Evolutionary conservation across 2,888 invertebrate genomes (phyloP), one percentile per base, ranked within the genome.

Genomic region (Anagyrus pseudococci): DNA sequence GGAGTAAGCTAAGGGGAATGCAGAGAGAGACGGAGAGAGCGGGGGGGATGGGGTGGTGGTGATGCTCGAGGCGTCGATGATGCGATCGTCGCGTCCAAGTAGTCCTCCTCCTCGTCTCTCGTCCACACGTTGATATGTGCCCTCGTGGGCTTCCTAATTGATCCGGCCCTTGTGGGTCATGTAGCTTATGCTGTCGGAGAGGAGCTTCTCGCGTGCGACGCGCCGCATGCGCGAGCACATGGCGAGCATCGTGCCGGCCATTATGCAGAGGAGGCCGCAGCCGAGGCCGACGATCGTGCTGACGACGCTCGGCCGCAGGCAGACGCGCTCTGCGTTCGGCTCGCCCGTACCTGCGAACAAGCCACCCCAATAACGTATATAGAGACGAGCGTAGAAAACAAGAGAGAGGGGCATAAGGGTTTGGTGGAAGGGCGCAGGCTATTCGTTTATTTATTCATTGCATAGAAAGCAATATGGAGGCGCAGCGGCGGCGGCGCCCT

Each of bases 211-310:
- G 26, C 80, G 72, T 7, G 80, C 77, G 19, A 78, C 80, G 68
- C 88, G 84, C 67, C 90, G 84, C 81, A 93, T 86, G 67, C 91
- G 87, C 15, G 91, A 86, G 74, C 93, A 94, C 62, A 92, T 89
- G 0, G 90, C 88, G 69, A 92, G 83, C 23, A 93, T 83, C 0
- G 90, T 88, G 8, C 89, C 90, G 0, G 88, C 85, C 62, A 94
- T 82, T 50, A 92, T 85, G 46, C 91, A 90, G 66, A 92, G 83
- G 17, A 90, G 74, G n/a, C 89, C 84, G 8, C 89, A 89, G 60
- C 88, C 85, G 0, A 88, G 84, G 8, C 88, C 90, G 44, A 90
- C 83, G 69, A 91, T 81, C 10, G 89, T 89, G 15, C 90, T 88
- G 41, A 91, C 82, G 0, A 89, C 85, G 58, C 82, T 82, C 44